Conservation (phyloP, 2,113 vertebrate genomes). For the Alligator mississippiensis region DNA sequence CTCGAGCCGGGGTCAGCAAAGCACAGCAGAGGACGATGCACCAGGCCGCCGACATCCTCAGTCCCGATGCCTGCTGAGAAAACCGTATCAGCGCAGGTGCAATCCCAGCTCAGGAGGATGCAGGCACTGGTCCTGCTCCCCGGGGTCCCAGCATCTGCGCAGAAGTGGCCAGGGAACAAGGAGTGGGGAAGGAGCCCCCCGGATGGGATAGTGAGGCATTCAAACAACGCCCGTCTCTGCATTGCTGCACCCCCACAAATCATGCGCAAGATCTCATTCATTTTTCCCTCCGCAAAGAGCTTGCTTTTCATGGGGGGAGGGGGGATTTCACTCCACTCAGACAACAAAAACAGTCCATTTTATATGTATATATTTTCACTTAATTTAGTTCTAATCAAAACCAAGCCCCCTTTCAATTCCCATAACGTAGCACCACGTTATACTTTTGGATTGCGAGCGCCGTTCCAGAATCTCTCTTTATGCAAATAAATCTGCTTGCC, state of each 20-base stretch:
- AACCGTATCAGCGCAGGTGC: not conserved
- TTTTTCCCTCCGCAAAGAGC: not conserved
- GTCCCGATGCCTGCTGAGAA: slow-evolving; percentile 1
- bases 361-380: not conserved
- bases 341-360: not conserved
- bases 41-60: slow-evolving; percentile 1
- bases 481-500: not conserved
- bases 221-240: not conserved
- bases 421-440: rapidly evolving
- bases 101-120: rapidly evolving
- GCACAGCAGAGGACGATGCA: not conserved
- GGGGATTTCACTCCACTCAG: not conserved
- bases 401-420: not conserved
- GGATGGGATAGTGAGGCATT: not conserved
- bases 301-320: slow-evolving; percentile 37
- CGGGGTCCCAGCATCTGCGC: rapidly evolving
- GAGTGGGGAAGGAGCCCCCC: not conserved
- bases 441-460: not conserved
- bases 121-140: rapidly evolving
- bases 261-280: not conserved
- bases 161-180: not conserved
- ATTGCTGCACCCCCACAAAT: not conserved
- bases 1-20: slow-evolving; percentile 31
- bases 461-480: not conserved
- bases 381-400: not conserved